phyloP scores from a whole-genome alignment of 1,140 invertebrate genomes.

The Frieseomelitta varia region DNA sequence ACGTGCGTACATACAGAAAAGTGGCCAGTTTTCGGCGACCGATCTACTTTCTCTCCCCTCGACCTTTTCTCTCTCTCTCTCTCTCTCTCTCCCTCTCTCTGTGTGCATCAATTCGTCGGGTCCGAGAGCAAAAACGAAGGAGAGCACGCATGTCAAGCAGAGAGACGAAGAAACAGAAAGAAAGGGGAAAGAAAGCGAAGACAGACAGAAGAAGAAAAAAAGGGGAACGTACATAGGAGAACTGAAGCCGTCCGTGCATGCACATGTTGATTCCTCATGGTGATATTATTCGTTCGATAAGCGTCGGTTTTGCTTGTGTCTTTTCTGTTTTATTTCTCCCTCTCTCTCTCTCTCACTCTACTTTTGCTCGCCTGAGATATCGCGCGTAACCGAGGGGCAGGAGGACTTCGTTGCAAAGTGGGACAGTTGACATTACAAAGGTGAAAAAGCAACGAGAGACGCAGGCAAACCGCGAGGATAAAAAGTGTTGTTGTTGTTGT shows the following conservation, averaged over 20 bases:
- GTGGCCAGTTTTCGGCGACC: constrained; percentile 1
- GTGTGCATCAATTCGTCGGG: not conserved
- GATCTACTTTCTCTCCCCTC: not conserved
- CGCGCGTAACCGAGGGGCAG: no score
- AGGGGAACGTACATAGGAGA: not conserved
- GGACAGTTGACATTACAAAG: not conserved
- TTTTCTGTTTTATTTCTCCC: no score
- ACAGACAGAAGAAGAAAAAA: not conserved
- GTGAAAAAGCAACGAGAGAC: not conserved
- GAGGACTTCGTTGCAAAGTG: not conserved
- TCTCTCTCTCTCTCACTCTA: no score
- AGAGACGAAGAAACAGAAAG: not conserved
- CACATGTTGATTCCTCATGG: constrained; percentile 4
- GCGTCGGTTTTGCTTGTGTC: not conserved
- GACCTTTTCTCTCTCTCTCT: no score
- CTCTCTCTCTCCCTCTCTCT: not conserved
- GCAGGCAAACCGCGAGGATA: not conserved
- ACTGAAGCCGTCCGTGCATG: constrained; percentile 22
- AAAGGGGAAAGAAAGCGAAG: no score
- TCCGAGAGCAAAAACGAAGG: not conserved
- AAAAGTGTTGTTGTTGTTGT: not conserved
- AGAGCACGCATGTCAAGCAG: no score
- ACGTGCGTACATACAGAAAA: not conserved
- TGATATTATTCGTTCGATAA: not conserved
- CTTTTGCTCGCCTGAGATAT: not conserved